phyloP scores from a whole-genome alignment of 2,797 vertebrate genomes.

The Argyrosomus regius region DNA sequence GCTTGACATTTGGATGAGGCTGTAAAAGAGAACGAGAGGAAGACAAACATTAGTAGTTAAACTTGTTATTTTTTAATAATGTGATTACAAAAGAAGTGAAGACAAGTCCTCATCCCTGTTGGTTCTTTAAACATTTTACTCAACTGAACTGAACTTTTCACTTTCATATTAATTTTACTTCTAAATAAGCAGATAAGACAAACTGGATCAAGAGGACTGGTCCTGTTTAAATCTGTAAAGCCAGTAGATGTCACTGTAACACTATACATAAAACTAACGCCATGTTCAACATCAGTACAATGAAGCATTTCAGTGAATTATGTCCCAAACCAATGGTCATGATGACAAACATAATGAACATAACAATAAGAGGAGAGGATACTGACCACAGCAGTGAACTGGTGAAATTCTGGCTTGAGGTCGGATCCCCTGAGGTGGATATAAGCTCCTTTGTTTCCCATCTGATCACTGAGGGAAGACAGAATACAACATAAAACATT shows the following conservation, averaged over 20 bases:
- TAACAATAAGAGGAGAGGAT: neutral
- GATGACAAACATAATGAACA: neutral
- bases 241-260: slow-evolving; percentile 10
- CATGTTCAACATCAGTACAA: neutral
- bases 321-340: neutral
- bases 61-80: no score
- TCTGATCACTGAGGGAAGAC: slow-evolving; percentile 90
- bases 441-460: slow-evolving; percentile 97
- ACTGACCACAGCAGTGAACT: slow-evolving; percentile 98
- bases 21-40: slow-evolving; percentile 62
- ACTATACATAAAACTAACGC: neutral
- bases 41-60: neutral
- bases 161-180: neutral
- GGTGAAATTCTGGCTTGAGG: slow-evolving; percentile 95
- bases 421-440: slow-evolving; percentile 96
- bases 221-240: neutral
- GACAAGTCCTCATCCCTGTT: neutral
- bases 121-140: neutral
- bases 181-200: neutral
- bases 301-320: neutral
- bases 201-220: neutral
- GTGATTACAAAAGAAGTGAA: no score
- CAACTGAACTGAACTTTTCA: neutral
- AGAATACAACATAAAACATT: neutral
- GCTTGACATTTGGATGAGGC: slow-evolving; percentile 97